Evolutionary conservation across 1,140 invertebrate species (phyloP).

Genomic region (Drosophila erecta): DNA sequence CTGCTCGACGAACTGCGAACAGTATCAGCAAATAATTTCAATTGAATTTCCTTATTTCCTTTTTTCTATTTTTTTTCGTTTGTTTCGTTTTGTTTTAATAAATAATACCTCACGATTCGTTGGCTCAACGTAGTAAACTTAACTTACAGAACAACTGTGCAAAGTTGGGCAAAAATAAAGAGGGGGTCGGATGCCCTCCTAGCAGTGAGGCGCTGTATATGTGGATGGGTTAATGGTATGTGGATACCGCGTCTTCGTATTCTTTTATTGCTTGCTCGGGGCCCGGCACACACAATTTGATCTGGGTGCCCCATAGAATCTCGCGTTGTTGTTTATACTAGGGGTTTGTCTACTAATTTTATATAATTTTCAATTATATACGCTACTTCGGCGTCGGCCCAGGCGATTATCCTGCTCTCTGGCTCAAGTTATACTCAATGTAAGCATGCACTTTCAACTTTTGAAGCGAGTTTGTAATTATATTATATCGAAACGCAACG

Average conservation of each 20-base stretch:
- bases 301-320: conserved; percentile 26
- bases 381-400: conserved; percentile 18
- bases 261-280: conserved; percentile 19
- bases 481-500: conserved; percentile 44
- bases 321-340: conserved; percentile 39
- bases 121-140: conserved; percentile 76
- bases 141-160: conserved; percentile 79
- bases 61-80: conserved; percentile 40
- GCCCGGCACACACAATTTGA: conserved; percentile 1
- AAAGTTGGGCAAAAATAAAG: conserved; percentile 65
- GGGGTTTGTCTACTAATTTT: conserved; percentile 47
- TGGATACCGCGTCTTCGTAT: conserved; percentile 47
- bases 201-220: conserved; percentile 42
- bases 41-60: conserved; percentile 46
- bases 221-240: conserved; percentile 44
- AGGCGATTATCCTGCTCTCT: conserved; percentile 11
- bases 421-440: conserved; percentile 73
- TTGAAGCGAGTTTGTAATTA: conserved; percentile 73
- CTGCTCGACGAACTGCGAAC: conserved; percentile 46
- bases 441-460: conserved; percentile 66
- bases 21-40: conserved; percentile 79
- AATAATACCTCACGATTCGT: conserved; percentile 80
- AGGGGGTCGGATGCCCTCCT: conserved; percentile 12
- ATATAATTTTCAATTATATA: conserved; percentile 79
- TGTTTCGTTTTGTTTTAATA: conserved; percentile 52